Evolutionary conservation across 2,113 vertebrate genomes (phyloP).

Genomic region (Corythornis vintsioides): DNA sequence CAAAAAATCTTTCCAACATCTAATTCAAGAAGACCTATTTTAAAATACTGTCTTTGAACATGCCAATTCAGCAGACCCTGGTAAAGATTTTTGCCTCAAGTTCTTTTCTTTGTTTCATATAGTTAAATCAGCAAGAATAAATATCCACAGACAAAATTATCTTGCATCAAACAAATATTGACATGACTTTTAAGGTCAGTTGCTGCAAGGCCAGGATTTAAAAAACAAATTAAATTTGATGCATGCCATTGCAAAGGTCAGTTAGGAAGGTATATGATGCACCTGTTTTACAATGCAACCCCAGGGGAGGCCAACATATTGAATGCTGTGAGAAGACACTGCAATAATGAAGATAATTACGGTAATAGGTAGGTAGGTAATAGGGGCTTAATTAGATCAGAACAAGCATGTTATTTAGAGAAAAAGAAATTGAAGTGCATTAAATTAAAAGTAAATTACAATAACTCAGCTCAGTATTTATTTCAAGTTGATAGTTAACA

Average conservation of each 20-base stretch:
- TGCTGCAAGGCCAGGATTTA: constrained; percentile 59
- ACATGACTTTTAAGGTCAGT: constrained; percentile 70
- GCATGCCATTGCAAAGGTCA: constrained; percentile 41
- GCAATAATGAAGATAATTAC: constrained; percentile 49
- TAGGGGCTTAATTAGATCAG: constrained; percentile 38
- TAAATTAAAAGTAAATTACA: constrained; percentile 41
- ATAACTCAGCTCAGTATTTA: constrained; percentile 32
- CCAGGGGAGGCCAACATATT: constrained; percentile 1
- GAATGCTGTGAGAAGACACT: background rate
- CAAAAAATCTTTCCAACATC: background rate
- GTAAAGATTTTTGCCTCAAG: constrained; percentile 45
- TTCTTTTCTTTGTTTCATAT: constrained; percentile 40
- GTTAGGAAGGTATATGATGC: constrained; percentile 47
- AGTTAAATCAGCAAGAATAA: constrained; percentile 61
- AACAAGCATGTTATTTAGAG: constrained; percentile 21
- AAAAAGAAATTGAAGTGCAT: background rate
- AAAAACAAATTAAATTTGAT: constrained; percentile 66
- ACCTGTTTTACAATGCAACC: constrained; percentile 45
- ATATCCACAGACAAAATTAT: constrained; percentile 65
- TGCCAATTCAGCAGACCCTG: constrained; percentile 4
- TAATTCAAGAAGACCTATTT: constrained; percentile 14
- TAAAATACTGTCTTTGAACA: constrained; percentile 25
- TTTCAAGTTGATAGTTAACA: background rate
- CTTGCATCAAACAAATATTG: constrained; percentile 70
- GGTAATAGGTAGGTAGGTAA: constrained; percentile 16